Evolutionary conservation across 2,797 vertebrate species (phyloP).

Genomic region (Darevskia nairensis): DNA sequence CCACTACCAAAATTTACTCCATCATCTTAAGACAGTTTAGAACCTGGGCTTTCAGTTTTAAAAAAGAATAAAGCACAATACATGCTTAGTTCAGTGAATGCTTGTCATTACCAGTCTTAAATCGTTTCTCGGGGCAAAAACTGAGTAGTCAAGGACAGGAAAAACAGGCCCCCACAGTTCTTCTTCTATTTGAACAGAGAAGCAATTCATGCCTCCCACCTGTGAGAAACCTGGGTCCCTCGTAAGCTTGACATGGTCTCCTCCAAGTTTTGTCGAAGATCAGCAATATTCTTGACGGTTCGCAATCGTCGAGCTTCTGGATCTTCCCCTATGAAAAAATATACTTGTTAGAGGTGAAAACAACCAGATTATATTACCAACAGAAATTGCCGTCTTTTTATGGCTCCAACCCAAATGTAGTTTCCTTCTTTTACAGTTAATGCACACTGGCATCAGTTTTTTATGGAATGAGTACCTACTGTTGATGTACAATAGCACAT

Average conservation of each 20-base stretch:
- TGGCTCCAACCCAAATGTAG: not conserved
- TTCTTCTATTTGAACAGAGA: rapidly evolving
- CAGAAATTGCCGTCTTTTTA: not conserved
- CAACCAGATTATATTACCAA: not conserved
- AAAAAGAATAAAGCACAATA: conserved; percentile 5
- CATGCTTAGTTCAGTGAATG: not conserved
- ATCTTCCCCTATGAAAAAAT: conserved; percentile 85
- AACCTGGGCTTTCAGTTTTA: not conserved
- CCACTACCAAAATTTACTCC: not conserved
- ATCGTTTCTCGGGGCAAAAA: not conserved
- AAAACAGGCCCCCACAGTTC: not conserved
- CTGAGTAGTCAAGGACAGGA: not conserved
- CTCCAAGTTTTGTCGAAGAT: conserved; percentile 95
- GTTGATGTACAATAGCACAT: too few relatives aligned
- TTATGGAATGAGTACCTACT: too few relatives aligned
- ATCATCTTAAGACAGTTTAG: not conserved
- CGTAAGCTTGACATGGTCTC: conserved; percentile 98
- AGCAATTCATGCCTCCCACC: conserved; percentile 73
- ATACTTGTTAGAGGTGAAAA: not conserved
- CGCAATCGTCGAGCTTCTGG: conserved; percentile 91
- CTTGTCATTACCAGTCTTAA: not conserved
- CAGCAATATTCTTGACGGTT: conserved; percentile 97
- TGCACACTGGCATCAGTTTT: too few relatives aligned
- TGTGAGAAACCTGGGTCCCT: conserved; percentile 96
- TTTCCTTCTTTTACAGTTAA: conserved; percentile 1